Base-by-base conservation (phyloP, 2,797 vertebrate genomes). In the Martes flavigula region DNA sequence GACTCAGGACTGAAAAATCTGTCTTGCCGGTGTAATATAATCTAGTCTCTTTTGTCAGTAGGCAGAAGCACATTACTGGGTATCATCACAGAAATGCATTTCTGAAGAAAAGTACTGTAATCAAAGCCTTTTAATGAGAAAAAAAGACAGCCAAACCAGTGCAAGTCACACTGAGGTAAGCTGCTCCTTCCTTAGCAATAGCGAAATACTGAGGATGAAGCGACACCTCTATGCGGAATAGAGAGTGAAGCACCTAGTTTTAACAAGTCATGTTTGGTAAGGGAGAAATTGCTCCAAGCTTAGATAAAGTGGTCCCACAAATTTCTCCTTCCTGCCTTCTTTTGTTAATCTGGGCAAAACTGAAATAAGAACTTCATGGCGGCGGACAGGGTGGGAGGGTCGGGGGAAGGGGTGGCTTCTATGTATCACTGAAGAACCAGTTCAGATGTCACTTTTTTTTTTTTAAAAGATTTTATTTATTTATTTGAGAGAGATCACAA, bases 71-170 rank as follows among this genome's bases (percentile, higher is more conserved):
- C 27, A 2, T 70, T 62, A 48, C 23, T 79, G 8, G 18, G 4
- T 27, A 17, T 51, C 56, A 46, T 15, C 25, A 48, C 12, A 48
- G 90, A 91, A 73, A 88, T 30, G 7, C 32, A n/a, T 54, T 60
- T 94, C 56, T 51, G 40, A 90, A 93, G 38, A 77, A 77, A 25
- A 60, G 40, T 68, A 15, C 70, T 54, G 1, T 70, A 54, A 90
- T 86, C 48, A 84, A 85, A 91, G 66, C n/a, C 56, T 95, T 92
- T 58, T 58, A 25, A 81, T 91, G 48, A 77, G 87, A 35, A 73
- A 77, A 84, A 46, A 54, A 23, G n/a, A 21, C 56, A n/a, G 30
- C 17, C 72, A 83, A 46, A 13, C 77, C n/a, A 62, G 15, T 56
- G 25, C 15, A 77, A 35, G 81, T 70, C 25, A 86, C 72, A 17